A percentile compares a stretch with the other conserved stretches of the same genome.
Evolutionary conservation across 2,113 vertebrate species (phyloP).

Genomic region (Hippolais icterina): DNA sequence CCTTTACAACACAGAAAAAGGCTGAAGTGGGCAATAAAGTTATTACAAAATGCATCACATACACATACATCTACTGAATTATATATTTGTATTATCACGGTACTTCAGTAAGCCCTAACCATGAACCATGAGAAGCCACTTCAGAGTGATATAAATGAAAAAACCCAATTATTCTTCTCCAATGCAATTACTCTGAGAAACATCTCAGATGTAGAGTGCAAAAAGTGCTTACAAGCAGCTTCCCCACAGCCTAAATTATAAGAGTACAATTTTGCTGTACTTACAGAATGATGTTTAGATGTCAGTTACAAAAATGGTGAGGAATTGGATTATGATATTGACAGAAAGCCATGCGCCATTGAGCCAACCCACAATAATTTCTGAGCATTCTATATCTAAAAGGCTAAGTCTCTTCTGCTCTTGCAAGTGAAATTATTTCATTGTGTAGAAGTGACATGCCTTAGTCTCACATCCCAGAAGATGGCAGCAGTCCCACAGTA

Average conservation of each 20-base stretch:
- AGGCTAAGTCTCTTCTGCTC: background rate
- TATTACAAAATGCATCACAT: background rate
- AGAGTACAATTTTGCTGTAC: background rate
- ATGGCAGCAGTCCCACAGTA: constrained; percentile 48
- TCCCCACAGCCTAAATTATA: background rate
- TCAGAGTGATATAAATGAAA: background rate
- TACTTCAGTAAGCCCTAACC: background rate
- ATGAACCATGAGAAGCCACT: background rate
- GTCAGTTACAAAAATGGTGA: background rate
- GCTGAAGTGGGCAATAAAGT: background rate
- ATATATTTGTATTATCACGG: background rate
- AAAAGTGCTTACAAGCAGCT: background rate
- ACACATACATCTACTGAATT: background rate
- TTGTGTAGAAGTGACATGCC: background rate
- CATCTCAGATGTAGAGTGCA: background rate
- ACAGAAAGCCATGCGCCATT: background rate
- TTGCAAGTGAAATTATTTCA: background rate
- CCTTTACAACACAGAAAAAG: background rate
- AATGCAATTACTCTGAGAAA: background rate
- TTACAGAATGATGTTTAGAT: background rate
- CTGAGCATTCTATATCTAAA: background rate
- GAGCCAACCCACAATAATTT: background rate
- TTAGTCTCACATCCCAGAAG: background rate
- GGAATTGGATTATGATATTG: background rate
- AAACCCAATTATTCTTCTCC: background rate